Conservation (phyloP, 2,888 invertebrate genomes). For the Drosophila austrosaltans region DNA sequence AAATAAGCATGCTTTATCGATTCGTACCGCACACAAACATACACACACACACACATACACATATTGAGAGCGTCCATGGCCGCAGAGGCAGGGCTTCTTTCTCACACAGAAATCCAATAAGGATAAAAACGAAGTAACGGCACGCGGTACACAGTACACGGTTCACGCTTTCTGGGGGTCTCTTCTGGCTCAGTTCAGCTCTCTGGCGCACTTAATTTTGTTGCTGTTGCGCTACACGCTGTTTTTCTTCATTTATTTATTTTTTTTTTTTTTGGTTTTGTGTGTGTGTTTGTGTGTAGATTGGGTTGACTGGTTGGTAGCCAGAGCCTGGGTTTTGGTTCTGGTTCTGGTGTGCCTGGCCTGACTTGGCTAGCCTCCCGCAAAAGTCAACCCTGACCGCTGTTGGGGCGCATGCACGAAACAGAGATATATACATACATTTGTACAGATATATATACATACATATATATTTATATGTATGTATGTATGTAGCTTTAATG, state of each 20-base stretch:
- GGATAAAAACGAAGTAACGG: constrained; percentile 66
- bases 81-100: constrained; percentile 26
- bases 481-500: constrained; percentile 5
- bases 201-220: constrained; percentile 58
- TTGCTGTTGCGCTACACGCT: constrained; percentile 51
- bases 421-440: constrained; percentile 38
- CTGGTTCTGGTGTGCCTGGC: constrained; percentile 11
- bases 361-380: constrained; percentile 16
- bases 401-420: constrained; percentile 72
- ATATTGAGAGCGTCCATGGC: constrained; percentile 16
- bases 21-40: constrained; percentile 45
- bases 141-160: constrained; percentile 44
- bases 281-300: background rate
- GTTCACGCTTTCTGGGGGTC: constrained; percentile 51
- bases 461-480: constrained; percentile 24
- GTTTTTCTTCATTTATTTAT: constrained; percentile 25
- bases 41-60: constrained; percentile 21
- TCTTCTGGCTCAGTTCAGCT: constrained; percentile 43
- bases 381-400: constrained; percentile 77
- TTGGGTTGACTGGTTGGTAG: constrained; percentile 8
- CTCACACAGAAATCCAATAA: constrained; percentile 56
- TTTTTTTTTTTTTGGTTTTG: background rate
- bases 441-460: constrained; percentile 37
- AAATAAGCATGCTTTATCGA: constrained; percentile 78
- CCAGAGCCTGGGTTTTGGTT: background rate